Evolutionary conservation across 2,888 invertebrate species (phyloP).

Genomic region (Mycalesis mineus): DNA sequence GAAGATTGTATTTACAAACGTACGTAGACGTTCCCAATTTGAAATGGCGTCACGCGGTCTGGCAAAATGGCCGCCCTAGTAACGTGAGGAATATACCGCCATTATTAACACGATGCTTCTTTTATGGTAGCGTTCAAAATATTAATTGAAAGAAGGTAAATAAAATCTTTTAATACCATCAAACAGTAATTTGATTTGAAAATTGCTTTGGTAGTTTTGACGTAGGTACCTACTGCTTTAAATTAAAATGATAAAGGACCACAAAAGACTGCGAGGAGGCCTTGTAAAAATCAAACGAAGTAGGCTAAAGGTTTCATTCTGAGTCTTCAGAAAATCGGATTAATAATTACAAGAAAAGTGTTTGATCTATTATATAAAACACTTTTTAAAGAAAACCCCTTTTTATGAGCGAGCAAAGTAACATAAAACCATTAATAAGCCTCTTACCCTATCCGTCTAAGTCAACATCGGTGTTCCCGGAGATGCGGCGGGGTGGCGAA

Average conservation of each 20-base stretch:
- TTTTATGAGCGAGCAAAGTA: constrained; percentile 53
- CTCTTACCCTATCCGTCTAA: constrained; percentile 78
- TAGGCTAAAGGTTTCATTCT: background rate
- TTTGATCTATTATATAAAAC: constrained; percentile 21
- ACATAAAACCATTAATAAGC: constrained; percentile 78
- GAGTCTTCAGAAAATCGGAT: background rate
- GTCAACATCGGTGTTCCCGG: constrained; percentile 74
- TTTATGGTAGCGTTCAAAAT: no score
- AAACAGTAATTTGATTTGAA: background rate
- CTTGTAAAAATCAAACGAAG: background rate
- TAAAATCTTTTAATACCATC: no score
- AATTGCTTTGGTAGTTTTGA: no score
- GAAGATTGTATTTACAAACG: constrained; percentile 34
- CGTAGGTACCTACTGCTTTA: no score
- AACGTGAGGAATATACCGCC: constrained; percentile 49
- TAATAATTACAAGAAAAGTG: background rate
- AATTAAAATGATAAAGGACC: no score
- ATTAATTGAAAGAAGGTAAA: no score
- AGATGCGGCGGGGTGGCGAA: constrained; percentile 51
- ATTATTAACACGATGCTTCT: constrained; percentile 45
- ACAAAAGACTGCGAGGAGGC: background rate
- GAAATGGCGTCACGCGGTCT: constrained; percentile 77
- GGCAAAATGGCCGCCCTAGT: constrained; percentile 62
- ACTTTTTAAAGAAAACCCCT: constrained; percentile 33
- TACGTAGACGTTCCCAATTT: constrained; percentile 51